Base-by-base conservation (phyloP, 2,113 vertebrate species). In the Ictidomys tridecemlineatus region DNA sequence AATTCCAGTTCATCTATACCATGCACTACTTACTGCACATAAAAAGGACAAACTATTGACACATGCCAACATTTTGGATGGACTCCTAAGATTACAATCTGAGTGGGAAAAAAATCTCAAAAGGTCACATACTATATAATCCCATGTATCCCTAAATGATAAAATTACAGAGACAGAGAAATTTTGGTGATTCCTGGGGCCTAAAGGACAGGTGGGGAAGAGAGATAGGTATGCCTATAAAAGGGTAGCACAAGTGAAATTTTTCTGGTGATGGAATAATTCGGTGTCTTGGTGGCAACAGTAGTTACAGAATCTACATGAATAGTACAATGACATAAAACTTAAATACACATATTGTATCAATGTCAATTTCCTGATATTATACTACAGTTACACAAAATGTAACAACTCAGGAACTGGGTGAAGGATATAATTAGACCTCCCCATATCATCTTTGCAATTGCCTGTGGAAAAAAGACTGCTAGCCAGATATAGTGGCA, bases 101-200 rank as follows among this genome's bases (percentile, higher is more conserved):
- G 51, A 39, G 24, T 65, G 9, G 16, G 16, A n/a, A 14, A 4
- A 65, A 45, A 18, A 78, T 61, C 28, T 65, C 73, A 85, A 92
- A 88, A 89, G 56, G n/a, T 73, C 42, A 72, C 63, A 56, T 72
- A n/a, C 56, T 73, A 28, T 86, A 18, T 48, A 93, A 84, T 37
- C 73, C 26, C 73, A 86, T 4, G 84, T 45, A 88, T 48, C 69
- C 67, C 20, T 76, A 90, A 80, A 79, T 93, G 32, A 93, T n/a
- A 90, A 61, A 88, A 86, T 24, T 69, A 70, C 4, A 69, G 5
- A 56, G 34, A 85, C 28, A 11, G 18, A 93, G 39, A 72, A 70
- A 95, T 82, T 73, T 82, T 16, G 61, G 70, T 83, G 74, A 5
- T 95, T 86, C 93, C 56, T 67, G 37, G n/a, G n/a, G 74, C 28